Evolutionary conservation across 92 coral and sea anemone species (phyloP).

Genomic region (Umimayanthus chanpuru): DNA sequence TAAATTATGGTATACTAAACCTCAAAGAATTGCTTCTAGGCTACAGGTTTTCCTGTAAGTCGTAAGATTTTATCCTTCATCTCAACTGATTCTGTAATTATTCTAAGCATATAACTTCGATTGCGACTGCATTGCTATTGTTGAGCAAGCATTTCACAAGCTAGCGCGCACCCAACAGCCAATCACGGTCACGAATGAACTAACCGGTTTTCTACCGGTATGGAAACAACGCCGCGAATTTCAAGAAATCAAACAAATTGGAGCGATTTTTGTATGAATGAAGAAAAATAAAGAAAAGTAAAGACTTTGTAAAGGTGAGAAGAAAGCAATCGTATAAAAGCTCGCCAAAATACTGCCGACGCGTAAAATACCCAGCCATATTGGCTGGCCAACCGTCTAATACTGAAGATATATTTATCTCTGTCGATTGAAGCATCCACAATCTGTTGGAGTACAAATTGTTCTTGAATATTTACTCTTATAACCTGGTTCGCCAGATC

Average conservation of each 20-base stretch:
- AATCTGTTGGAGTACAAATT: constrained; percentile 29
- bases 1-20: constrained; percentile 23
- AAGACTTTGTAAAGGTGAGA: no score
- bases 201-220: no score
- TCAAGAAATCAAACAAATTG: no score
- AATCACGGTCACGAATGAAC: no score
- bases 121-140: constrained; percentile 17
- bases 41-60: background rate
- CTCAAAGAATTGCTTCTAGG: constrained; percentile 19
- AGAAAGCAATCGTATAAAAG: no score
- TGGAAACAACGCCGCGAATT: no score
- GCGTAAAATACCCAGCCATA: no score
- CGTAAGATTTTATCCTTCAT: constrained; percentile 9
- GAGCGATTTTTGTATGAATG: no score
- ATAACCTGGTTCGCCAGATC: constrained; percentile 37
- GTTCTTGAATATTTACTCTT: background rate
- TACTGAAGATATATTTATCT: constrained; percentile 43
- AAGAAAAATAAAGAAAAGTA: no score
- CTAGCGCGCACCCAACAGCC: constrained; percentile 36
- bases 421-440: constrained; percentile 20
- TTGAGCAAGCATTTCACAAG: constrained; percentile 46
- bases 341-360: no score
- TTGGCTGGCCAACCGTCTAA: constrained; percentile 36
- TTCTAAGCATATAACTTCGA: constrained; percentile 17
- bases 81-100: constrained; percentile 22